Percentiles rank a stretch among this genome's conserved stretches.
Evolutionary conservation across 2,113 vertebrate species (phyloP).

Genomic region (Oriolus oriolus): DNA sequence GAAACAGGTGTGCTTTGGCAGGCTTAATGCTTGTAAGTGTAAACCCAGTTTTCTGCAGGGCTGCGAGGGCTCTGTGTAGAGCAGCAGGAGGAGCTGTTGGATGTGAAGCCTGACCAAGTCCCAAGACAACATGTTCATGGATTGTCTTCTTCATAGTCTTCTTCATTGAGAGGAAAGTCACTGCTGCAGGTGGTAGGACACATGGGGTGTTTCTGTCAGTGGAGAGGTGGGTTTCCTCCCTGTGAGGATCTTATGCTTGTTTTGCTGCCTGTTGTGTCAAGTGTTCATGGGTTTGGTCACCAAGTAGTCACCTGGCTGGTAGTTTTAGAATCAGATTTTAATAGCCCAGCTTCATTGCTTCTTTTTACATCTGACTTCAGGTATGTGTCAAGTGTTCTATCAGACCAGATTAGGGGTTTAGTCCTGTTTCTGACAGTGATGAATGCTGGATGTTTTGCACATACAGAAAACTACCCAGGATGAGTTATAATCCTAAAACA

Average conservation of each 20-base stretch:
- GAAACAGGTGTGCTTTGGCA: neutral
- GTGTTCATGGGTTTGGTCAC: neutral
- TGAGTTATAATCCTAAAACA: neutral
- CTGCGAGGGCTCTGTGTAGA: accelerated
- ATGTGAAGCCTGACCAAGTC: neutral
- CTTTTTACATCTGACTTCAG: neutral
- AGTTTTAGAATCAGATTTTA: neutral
- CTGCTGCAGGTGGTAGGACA: neutral
- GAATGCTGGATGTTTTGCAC: neutral
- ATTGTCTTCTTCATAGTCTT: neutral
- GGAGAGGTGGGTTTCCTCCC: neutral
- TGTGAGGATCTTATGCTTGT: neutral
- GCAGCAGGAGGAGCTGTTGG: neutral
- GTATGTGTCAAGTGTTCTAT: neutral
- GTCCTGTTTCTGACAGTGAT: neutral
- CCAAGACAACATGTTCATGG: accelerated
- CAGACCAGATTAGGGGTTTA: neutral
- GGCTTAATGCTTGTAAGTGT: neutral
- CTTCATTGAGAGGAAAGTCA: neutral
- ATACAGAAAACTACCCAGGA: neutral
- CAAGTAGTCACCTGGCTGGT: neutral
- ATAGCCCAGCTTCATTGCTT: neutral
- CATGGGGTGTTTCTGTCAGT: neutral
- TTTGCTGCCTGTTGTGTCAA: neutral
- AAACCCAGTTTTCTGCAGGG: neutral